phyloP scores from a whole-genome alignment of 1,140 invertebrate species.

The Psilanteris sp. region DNA sequence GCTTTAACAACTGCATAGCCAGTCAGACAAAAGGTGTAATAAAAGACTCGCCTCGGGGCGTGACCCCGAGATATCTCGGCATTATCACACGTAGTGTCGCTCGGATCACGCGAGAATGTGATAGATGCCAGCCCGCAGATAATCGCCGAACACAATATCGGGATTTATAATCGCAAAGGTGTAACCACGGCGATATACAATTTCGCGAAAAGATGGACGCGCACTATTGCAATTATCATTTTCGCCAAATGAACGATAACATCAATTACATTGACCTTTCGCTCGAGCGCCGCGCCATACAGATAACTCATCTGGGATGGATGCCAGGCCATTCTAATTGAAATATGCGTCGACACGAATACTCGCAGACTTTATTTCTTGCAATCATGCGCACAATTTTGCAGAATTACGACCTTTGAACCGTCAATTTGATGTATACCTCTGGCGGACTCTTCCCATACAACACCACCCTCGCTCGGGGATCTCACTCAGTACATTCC shows the following conservation, averaged over 20 bases:
- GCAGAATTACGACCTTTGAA: too few relatives aligned
- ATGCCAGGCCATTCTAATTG: slow-evolving; percentile 24
- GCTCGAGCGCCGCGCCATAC: slow-evolving; percentile 10
- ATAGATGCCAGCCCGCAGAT: slow-evolving; percentile 15
- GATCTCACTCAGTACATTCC: too few relatives aligned
- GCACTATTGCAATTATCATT: slow-evolving; percentile 44
- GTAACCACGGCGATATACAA: slow-evolving; percentile 30
- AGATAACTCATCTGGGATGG: slow-evolving; percentile 28
- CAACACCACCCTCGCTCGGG: too few relatives aligned
- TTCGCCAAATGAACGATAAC: slow-evolving; percentile 39
- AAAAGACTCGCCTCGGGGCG: background rate
- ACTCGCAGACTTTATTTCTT: too few relatives aligned
- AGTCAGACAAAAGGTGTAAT: background rate
- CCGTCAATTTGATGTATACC: too few relatives aligned
- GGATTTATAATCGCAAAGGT: slow-evolving; percentile 42
- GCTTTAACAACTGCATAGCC: slow-evolving; percentile 3
- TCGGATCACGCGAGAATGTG: slow-evolving; percentile 22
- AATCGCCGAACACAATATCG: slow-evolving; percentile 35
- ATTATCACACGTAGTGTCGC: slow-evolving; percentile 10
- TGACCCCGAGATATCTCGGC: slow-evolving; percentile 18
- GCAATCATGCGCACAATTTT: too few relatives aligned
- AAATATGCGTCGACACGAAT: too few relatives aligned
- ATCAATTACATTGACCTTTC: slow-evolving; percentile 41
- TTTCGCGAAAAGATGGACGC: slow-evolving; percentile 38
- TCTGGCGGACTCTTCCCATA: too few relatives aligned